These are phyloP conservation scores for Copidosoma aretas DNA, from an alignment of 2,888 invertebrate species.

Conservation along the genomic window DNA sequence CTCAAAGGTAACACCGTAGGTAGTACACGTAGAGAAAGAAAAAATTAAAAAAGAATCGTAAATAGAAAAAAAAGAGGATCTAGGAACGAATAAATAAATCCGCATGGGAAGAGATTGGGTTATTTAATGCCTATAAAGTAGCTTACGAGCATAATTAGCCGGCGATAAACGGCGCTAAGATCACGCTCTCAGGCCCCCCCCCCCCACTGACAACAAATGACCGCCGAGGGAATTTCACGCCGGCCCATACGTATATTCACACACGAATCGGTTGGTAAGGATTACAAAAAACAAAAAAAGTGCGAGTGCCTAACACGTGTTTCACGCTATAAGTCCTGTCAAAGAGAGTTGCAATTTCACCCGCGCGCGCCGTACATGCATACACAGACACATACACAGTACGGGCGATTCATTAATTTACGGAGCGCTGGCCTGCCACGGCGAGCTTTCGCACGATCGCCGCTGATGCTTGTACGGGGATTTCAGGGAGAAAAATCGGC, in stretches of 20 bases:
- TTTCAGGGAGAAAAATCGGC: neutral
- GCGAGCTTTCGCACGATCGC: constrained; percentile 30
- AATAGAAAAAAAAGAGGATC: neutral
- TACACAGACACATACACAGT: neutral
- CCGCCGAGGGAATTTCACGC: constrained; percentile 1
- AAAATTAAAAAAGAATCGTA: neutral
- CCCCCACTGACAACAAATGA: constrained; percentile 23
- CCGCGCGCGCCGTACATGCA: neutral
- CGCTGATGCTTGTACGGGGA: constrained; percentile 7
- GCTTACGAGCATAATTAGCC: constrained; percentile 21
- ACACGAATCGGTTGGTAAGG: no score
- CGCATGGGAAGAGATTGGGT: constrained; percentile 22
- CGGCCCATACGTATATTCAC: neutral
- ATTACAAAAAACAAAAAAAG: neutral
- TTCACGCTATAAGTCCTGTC: constrained; percentile 12
- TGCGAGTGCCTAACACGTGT: constrained; percentile 20
- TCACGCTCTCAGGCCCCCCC: neutral
- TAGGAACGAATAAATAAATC: neutral
- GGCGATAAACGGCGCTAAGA: constrained; percentile 21
- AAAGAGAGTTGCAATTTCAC: constrained; percentile 29
- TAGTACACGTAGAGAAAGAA: neutral
- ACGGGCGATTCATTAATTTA: constrained; percentile 34
- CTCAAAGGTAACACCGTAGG: neutral
- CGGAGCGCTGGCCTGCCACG: constrained; percentile 22
- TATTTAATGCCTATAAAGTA: constrained; percentile 7